Evolutionary conservation across 2,797 vertebrate species (phyloP), one percentile per base, ranked within the genome.

Genomic region (Rachycentron canadum): DNA sequence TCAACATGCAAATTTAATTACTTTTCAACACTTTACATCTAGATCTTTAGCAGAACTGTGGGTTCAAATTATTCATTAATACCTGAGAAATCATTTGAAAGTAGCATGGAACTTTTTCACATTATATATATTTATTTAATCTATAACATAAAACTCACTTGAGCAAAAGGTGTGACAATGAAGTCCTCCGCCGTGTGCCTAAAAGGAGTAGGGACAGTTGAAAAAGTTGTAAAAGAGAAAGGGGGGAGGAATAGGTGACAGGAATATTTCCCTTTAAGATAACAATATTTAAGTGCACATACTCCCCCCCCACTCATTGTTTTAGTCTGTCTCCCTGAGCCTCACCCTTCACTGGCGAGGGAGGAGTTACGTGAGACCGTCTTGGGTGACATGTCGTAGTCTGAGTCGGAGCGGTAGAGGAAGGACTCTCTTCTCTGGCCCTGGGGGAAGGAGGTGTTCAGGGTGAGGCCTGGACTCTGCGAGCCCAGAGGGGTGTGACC

Each of bases 371-470:
- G 95, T 1, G 96, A 97, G 81, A 96, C 93, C 0, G 95, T 95
- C 86, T 96, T 96, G 78, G 96, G 97, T 0, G 96, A 97, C 94
- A 96, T 95, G 92, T 97, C 96, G 7, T 95, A 97, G 92, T 97
- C 96, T 0, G 96, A 97, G 94, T 97, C 97, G 0, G 96, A 97
- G 34, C 96, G 96, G 90, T 97, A 97, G 30, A 97, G 95, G 92
- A 97, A 97, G 56, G 96, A 97, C 83, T 97, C 96, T 6, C 96
- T 91, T 28, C 96, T 95, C 92, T 96, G 96, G 84, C 95, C 94
- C 69, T 94, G 91, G 74, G 94, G 92, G 26, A 91, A 93, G 75
- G 94, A 94, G 1, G 96, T 91, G 14, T 96, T 93, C 59, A 97
- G 91, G 67, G 96, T 95, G 83, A 96, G 94, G 73, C 95, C 95